Percentiles rank a stretch among this genome's conserved stretches.
phyloP scores from a whole-genome alignment of 2,113 vertebrate genomes.

The Pelecanoides urinatrix region DNA sequence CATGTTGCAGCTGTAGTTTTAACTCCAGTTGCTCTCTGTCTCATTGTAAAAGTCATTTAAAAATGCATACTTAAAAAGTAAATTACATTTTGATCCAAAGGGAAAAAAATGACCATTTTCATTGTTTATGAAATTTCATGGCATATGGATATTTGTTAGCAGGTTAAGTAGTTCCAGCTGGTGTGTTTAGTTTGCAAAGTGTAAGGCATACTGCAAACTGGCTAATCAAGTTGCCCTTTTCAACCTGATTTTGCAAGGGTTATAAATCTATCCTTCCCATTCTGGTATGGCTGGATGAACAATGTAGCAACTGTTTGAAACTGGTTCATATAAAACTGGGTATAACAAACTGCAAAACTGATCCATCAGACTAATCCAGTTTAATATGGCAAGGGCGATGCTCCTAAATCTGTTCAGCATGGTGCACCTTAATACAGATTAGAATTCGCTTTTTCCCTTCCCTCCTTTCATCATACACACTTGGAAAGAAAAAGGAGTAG shows the following conservation, averaged over 20 bases:
- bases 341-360: not conserved
- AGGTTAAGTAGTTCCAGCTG: constrained; percentile 25
- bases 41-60: constrained; percentile 18
- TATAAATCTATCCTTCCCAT: not conserved
- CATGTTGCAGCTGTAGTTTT: constrained; percentile 15
- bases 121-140: constrained; percentile 24
- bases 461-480: not conserved
- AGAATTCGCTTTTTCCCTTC: not conserved
- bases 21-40: not conserved
- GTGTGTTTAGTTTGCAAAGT: constrained; percentile 9
- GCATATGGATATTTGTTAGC: constrained; percentile 34
- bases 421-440: not conserved
- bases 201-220: not conserved
- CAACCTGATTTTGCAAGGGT: not conserved
- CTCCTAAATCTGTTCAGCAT: not conserved
- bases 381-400: not conserved
- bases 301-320: not conserved
- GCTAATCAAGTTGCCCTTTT: constrained; percentile 30
- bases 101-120: not conserved
- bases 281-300: not conserved
- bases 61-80: not conserved
- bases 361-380: not conserved
- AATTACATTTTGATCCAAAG: constrained; percentile 2
- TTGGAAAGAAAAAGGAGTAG: not conserved
- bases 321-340: not conserved